Evolutionary conservation across 2,888 invertebrate species (phyloP).

Genomic region (Limnephilus marmoratus): DNA sequence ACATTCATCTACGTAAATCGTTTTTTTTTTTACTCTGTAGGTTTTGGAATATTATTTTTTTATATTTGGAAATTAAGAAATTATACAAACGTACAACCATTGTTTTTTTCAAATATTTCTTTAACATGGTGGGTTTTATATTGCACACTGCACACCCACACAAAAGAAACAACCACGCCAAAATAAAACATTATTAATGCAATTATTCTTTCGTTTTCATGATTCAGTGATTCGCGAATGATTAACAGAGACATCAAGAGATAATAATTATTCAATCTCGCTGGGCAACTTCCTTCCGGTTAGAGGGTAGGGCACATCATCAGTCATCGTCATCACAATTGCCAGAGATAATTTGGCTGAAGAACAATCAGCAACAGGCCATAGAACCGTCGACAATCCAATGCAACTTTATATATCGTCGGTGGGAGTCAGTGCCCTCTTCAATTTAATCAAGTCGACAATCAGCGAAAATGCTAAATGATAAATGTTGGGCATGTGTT

Average conservation of each 20-base stretch:
- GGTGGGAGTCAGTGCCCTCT: background rate
- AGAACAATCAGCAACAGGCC: background rate
- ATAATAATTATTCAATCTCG: conserved; percentile 34
- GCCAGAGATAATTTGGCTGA: conserved; percentile 3
- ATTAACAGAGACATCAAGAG: background rate
- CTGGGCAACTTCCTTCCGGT: conserved; percentile 15
- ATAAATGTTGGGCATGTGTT: background rate
- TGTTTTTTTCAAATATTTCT: no score
- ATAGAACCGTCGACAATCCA: background rate
- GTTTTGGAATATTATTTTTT: no score
- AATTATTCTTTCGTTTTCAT: background rate
- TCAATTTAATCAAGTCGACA: background rate
- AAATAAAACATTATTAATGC: background rate
- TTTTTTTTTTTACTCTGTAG: no score
- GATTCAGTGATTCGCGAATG: background rate
- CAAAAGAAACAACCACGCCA: background rate
- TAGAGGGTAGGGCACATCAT: conserved; percentile 5
- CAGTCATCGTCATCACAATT: conserved; percentile 8
- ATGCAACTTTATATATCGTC: background rate
- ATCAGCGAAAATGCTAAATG: background rate
- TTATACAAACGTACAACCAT: no score
- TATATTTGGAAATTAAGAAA: no score
- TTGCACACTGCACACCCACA: background rate
- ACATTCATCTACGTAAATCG: no score
- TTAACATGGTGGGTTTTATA: background rate